Base-by-base conservation (phyloP, 2,797 vertebrate species). In the Oreonectes daqikongensis region DNA sequence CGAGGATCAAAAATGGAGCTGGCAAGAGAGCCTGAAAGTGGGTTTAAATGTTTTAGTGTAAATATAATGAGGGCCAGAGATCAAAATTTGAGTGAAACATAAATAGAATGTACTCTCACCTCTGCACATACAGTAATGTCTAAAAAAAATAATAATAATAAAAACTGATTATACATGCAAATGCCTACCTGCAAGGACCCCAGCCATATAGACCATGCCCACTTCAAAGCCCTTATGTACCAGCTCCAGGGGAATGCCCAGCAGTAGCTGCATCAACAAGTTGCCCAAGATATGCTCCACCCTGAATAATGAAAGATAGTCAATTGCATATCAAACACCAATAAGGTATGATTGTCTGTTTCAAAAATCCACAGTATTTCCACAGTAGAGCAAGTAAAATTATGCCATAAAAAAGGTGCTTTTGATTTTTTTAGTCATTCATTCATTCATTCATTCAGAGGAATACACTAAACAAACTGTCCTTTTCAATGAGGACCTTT, bases 201-300 rank as follows among this genome's bases (percentile, higher is more conserved):
- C 96, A 0, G 93, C 84, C 40, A 97, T 46, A 82, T 98, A 98
- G 46, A 97, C 94, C 89, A 95, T 91, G n/a, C 92, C 95, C 81
- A 98, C 94, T 71, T 95, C 94, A 82, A 94, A 93, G 20, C 96
- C 96, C 86, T 97, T 97, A 81, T 97, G 96, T 60, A 97, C 95
- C 89, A 97, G 80, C 83, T 98, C 96, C 86, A 98, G 82, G 0
- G 95, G 95, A 74, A 97, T 94, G 1, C 96, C 96, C 82, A 96
- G 81, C 57, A 93, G 18, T 20, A 98, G 93, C 90, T 97, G 96
- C 88, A 97, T 93, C 22, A 93, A 0, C 70, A 98, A 90, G 81
- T 97, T 98, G 0, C 95, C 94, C 69, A 96, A 0, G 46, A 98
- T 95, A 84, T 98, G 96, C 86, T 96, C 88, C 84, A 98, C 91